These are phyloP conservation scores for Pissodes strobi DNA, from an alignment of 1,140 invertebrate genomes.

Conservation along the genomic window DNA sequence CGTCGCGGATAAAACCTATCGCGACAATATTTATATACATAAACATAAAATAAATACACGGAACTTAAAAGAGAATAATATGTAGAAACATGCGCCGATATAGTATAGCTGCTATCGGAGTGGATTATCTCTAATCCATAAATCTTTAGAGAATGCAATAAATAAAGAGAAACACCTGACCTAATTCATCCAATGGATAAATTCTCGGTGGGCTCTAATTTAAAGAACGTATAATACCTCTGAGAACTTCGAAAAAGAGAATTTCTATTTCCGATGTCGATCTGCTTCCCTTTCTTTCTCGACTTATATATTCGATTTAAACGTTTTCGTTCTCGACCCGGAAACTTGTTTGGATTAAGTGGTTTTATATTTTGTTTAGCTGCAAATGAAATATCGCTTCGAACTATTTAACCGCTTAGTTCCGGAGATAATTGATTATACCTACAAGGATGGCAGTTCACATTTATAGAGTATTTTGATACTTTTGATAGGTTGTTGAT, in stretches of 20 bases:
- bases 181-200: constrained; percentile 19
- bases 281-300: neutral
- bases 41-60: too few relatives aligned
- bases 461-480: too few relatives aligned
- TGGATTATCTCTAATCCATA: neutral
- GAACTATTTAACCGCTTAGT: too few relatives aligned
- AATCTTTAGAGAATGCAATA: constrained; percentile 4
- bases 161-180: constrained; percentile 10
- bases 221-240: constrained; percentile 9
- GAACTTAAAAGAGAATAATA: too few relatives aligned
- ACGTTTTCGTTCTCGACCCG: neutral
- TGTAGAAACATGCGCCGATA: too few relatives aligned
- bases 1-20: too few relatives aligned
- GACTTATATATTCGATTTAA: constrained; percentile 9
- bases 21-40: too few relatives aligned
- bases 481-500: too few relatives aligned
- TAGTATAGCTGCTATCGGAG: too few relatives aligned
- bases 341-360: neutral
- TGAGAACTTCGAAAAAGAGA: constrained; percentile 10
- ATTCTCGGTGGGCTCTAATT: constrained; percentile 4
- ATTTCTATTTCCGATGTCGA: constrained; percentile 10
- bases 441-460: too few relatives aligned
- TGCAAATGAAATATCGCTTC: too few relatives aligned
- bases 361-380: neutral
- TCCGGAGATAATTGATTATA: too few relatives aligned